Base-by-base conservation (phyloP, 2,797 vertebrate genomes). In the Sarcoramphus papa region DNA sequence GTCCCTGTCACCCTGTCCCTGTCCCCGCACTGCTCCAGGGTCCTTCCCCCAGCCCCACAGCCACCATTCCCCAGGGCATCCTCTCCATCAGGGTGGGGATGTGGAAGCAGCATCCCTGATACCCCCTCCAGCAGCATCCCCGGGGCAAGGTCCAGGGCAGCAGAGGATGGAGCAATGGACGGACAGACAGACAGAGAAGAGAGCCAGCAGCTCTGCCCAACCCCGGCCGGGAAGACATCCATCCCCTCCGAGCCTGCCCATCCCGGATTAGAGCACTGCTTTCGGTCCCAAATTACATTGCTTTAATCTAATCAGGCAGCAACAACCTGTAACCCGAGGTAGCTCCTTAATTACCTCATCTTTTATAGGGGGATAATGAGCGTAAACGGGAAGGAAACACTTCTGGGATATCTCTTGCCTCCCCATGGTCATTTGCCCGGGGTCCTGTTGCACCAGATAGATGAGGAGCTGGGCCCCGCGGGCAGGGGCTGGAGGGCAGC, bases 311-410 rank as follows among this genome's bases (percentile, higher is more conserved):
- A 95, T 92, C 88, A 86, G 62, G 81, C 85, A 64, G 88, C 90
- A 78, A 35, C 65, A 91, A 90, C 90, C 87, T 90, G 92, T 43
- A 95, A 87, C 87, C 84, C 27, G 50, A 70, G 60, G 92, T 83
- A 77, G 92, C 92, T 70, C 74, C 93, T 89, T 93, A 84, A 96
- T 94, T 94, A 90, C 76, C 93, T 93, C 88, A 90, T 88, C 85
- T 47, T 83, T 90, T 83, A 50, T 60, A 57, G 79, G 75, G 31
- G 82, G 70, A 76, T 84, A 89, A 96, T 69, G 93, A 95, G 76
- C 19, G 4, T 14, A n/a, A 72, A 73, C 6, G 88, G 89, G 93
- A 92, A 90, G 89, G 51, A 91, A 85, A 91, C 85, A 43, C 92
- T 90, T 69, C 91, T 88, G 93, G 80, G 94, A 62, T 53, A 9